phyloP scores from a whole-genome alignment of 2,888 invertebrate species.

The Octodonta nipae region DNA sequence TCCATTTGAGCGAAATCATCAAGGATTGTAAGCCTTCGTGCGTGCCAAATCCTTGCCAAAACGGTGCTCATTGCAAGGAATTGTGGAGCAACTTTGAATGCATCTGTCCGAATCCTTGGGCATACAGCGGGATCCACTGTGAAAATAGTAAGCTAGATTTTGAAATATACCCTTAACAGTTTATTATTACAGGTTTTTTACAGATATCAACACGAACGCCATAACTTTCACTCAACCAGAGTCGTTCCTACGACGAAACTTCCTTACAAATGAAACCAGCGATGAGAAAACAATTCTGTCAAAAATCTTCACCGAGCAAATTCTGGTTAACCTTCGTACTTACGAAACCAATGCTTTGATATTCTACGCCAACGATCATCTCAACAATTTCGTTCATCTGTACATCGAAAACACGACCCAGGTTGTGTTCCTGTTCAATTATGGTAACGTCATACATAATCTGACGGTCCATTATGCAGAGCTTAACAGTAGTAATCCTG shows the following conservation, averaged over 20 bases:
- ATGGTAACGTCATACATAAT: constrained; percentile 64
- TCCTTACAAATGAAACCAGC: constrained; percentile 40
- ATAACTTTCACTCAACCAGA: constrained; percentile 73
- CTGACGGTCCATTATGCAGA: constrained; percentile 62
- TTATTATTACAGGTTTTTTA: constrained; percentile 9
- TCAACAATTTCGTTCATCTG: constrained; percentile 85
- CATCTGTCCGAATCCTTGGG: constrained; percentile 84
- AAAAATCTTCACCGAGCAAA: constrained; percentile 63
- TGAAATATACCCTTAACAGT: too few species aligned
- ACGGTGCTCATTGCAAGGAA: constrained; percentile 81
- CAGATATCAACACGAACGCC: constrained; percentile 82
- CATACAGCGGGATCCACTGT: constrained; percentile 79
- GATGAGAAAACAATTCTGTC: constrained; percentile 48
- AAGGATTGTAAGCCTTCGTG: constrained; percentile 90
- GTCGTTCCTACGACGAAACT: constrained; percentile 69
- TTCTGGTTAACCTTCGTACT: constrained; percentile 80
- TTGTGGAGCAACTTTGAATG: constrained; percentile 87
- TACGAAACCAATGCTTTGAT: constrained; percentile 70
- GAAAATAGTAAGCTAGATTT: constrained; percentile 60
- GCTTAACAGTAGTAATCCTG: constrained; percentile 68
- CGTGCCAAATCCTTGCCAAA: constrained; percentile 84
- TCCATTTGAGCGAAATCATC: constrained; percentile 80
- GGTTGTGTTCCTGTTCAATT: constrained; percentile 75
- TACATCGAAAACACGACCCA: constrained; percentile 67
- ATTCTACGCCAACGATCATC: constrained; percentile 81